phyloP scores from a whole-genome alignment of 1,140 invertebrate species.

The Magallana gigas region DNA sequence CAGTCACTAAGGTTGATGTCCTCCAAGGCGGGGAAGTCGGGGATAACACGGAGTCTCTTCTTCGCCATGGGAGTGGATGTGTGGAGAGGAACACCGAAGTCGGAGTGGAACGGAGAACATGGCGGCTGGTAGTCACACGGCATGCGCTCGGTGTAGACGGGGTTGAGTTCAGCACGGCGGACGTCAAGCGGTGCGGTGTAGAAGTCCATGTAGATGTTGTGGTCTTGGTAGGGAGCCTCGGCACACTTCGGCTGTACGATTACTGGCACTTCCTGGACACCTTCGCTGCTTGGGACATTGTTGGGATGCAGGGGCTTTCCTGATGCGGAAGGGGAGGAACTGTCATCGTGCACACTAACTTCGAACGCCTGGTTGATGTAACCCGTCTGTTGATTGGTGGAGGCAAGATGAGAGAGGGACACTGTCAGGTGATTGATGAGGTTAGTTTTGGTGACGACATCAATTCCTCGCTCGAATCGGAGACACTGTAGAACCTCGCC shows the following conservation, averaged over 20 bases:
- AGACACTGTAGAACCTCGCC: not conserved
- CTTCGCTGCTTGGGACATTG: not conserved
- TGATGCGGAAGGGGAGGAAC: not conserved
- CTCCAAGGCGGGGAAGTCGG: not conserved
- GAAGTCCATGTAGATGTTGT: conserved; percentile 26
- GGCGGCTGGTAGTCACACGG: not conserved
- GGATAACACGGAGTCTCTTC: not conserved
- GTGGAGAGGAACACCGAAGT: conserved; percentile 14
- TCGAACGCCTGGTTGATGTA: conserved; percentile 8
- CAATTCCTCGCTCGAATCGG: not conserved
- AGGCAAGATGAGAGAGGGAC: not conserved
- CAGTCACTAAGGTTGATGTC: conserved; percentile 18
- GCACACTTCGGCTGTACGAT: not conserved
- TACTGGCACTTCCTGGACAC: conserved; percentile 16
- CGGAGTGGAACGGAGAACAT: not conserved
- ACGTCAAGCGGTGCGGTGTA: not conserved
- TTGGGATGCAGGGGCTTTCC: not conserved
- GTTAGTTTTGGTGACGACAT: conserved; percentile 2
- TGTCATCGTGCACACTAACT: not conserved
- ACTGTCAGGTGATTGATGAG: conserved; percentile 8
- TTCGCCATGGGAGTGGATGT: not conserved
- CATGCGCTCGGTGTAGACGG: not conserved
- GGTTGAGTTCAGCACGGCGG: not conserved
- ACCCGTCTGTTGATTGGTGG: not conserved
- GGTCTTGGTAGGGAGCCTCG: not conserved